Percentiles rank a stretch among this genome's conserved stretches.
These are phyloP conservation scores for Loripinus fragilis DNA, from an alignment of 2,888 invertebrate species.

Conservation along the genomic window DNA sequence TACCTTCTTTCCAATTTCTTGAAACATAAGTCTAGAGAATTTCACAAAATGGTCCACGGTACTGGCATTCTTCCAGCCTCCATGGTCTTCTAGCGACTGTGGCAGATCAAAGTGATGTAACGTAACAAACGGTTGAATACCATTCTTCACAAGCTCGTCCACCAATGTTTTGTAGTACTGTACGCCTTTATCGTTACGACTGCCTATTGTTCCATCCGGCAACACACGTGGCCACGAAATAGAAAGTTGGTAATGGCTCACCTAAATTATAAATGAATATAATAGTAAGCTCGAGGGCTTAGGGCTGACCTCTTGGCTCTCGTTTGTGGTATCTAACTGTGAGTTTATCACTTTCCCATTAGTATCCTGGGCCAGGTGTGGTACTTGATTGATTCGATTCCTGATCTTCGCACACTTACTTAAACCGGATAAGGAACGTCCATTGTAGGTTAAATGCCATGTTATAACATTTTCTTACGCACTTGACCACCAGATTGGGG, in stretches of 20 bases:
- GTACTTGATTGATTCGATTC: no score
- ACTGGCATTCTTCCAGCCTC: slow-evolving; percentile 82
- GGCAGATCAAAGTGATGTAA: slow-evolving; percentile 84
- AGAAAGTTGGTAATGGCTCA: slow-evolving; percentile 80
- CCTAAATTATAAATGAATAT: slow-evolving; percentile 57
- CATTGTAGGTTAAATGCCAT: no score
- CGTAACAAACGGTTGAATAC: slow-evolving; percentile 86
- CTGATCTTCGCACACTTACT: no score
- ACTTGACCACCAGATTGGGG: no score
- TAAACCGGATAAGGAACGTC: no score
- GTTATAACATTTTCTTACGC: no score
- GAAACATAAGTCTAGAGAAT: slow-evolving; percentile 82
- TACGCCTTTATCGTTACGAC: slow-evolving; percentile 88
- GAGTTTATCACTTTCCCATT: no score
- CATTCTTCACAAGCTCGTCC: slow-evolving; percentile 86
- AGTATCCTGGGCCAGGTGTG: no score
- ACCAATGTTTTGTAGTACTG: slow-evolving; percentile 91
- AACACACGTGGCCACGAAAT: slow-evolving; percentile 90
- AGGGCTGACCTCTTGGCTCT: no score
- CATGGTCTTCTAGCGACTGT: slow-evolving; percentile 80
- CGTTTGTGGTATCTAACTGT: no score
- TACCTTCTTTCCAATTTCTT: slow-evolving; percentile 80
- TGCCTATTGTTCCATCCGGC: slow-evolving; percentile 84
- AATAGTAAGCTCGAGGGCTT: no score
- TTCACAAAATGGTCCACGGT: slow-evolving; percentile 77